Evolutionary conservation across 2,113 vertebrate genomes (phyloP).

Genomic region (Saccopteryx leptura): DNA sequence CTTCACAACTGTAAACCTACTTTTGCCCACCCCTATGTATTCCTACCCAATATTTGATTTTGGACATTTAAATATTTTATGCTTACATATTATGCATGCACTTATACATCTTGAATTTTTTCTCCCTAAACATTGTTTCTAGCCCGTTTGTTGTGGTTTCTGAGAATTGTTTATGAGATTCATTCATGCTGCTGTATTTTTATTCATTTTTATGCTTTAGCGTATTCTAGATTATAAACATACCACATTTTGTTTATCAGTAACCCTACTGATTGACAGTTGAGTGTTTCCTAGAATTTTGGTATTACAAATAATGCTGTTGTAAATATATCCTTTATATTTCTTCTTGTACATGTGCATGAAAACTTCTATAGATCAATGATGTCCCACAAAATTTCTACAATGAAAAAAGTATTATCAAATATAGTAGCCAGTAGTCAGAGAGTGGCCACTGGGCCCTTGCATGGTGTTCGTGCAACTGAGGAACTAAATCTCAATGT

Average conservation of each 20-base stretch:
- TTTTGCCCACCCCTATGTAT: not conserved
- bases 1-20: not conserved
- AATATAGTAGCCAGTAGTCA: no score
- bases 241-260: not conserved
- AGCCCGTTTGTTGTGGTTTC: not conserved
- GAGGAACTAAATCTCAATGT: not conserved
- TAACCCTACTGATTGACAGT: not conserved
- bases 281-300: not conserved
- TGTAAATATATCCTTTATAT: not conserved
- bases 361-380: not conserved
- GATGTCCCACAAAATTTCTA: not conserved
- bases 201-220: not conserved
- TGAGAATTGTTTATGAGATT: not conserved
- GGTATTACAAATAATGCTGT: not conserved
- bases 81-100: not conserved
- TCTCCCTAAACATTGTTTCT: constrained; percentile 27
- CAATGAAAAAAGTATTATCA: not conserved
- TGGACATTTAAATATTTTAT: not conserved
- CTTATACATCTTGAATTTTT: not conserved
- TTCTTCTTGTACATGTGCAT: not conserved
- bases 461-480: not conserved
- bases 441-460: not conserved
- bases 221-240: not conserved
- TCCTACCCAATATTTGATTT: not conserved
- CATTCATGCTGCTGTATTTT: not conserved